Evolutionary conservation across 2,888 invertebrate species (phyloP).

Genomic region (Diarsia rubi): DNA sequence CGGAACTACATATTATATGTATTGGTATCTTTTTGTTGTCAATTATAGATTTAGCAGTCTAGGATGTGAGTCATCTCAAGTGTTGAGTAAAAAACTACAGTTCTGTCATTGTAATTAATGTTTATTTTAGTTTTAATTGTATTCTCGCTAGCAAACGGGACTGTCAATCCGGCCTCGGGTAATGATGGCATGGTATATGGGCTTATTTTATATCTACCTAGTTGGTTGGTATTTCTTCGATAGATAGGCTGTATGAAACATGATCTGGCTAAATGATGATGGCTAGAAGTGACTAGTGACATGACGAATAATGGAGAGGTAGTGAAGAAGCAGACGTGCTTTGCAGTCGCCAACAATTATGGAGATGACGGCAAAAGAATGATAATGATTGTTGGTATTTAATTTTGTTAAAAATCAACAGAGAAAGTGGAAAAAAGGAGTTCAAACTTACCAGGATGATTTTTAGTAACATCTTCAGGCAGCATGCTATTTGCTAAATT

Average conservation of each 20-base stretch:
- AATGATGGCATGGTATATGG: background rate
- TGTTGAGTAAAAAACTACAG: conserved; percentile 17
- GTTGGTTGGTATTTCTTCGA: background rate
- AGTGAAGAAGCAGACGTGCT: background rate
- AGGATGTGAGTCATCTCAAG: conserved; percentile 26
- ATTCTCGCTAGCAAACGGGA: conserved; percentile 32
- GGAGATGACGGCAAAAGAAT: background rate
- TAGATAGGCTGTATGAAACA: background rate
- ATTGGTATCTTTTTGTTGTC: background rate
- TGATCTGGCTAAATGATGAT: background rate
- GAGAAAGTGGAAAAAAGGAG: too few species aligned
- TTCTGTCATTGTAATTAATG: conserved; percentile 42
- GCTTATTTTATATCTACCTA: background rate
- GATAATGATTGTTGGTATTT: background rate
- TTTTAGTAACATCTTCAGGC: background rate
- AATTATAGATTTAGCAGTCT: conserved; percentile 13
- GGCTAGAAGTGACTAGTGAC: background rate
- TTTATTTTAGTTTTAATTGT: conserved; percentile 50
- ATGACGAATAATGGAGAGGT: background rate
- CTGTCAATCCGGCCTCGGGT: conserved; percentile 13
- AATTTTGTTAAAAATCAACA: background rate
- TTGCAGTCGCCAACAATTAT: background rate
- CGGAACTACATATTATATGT: background rate
- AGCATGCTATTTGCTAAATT: background rate
- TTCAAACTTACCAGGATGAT: background rate